phyloP scores from a whole-genome alignment of 2,888 invertebrate genomes.

The Eucera pruinosa region DNA sequence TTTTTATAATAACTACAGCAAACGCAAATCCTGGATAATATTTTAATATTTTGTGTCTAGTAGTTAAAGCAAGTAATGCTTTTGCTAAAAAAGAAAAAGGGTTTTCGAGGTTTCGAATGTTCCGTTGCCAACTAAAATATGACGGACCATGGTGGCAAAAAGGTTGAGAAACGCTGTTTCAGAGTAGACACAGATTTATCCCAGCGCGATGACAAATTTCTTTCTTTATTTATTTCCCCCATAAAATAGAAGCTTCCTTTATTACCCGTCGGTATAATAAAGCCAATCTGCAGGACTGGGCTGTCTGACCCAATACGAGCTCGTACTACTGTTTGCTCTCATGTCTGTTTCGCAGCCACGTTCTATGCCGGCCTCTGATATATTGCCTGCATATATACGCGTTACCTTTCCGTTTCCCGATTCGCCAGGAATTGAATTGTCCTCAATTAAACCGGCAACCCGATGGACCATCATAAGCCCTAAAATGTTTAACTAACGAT shows the following conservation, averaged over 20 bases:
- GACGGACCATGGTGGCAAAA: too few species aligned
- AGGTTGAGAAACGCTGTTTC: too few species aligned
- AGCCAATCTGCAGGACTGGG: neutral
- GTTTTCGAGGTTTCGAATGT: too few species aligned
- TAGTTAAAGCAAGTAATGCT: too few species aligned
- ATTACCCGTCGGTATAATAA: neutral
- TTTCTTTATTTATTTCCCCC: neutral
- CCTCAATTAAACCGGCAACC: slow-evolving; percentile 43
- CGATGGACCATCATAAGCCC: slow-evolving; percentile 37
- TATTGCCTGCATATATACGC: slow-evolving; percentile 35
- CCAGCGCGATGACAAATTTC: neutral
- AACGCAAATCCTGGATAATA: too few species aligned
- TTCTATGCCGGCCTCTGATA: slow-evolving; percentile 31
- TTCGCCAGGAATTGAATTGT: slow-evolving; percentile 50
- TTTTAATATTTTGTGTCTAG: too few species aligned
- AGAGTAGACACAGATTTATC: too few species aligned
- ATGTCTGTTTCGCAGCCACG: slow-evolving; percentile 32
- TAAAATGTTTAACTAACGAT: slow-evolving; percentile 44
- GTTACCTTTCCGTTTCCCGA: slow-evolving; percentile 46
- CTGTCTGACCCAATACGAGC: slow-evolving; percentile 26
- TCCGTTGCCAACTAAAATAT: too few species aligned
- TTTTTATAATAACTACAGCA: too few species aligned
- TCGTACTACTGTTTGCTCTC: slow-evolving; percentile 37
- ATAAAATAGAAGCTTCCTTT: neutral
- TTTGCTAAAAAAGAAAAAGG: too few species aligned